phyloP scores from a whole-genome alignment of 2,797 vertebrate genomes.

The Synanceia verrucosa region DNA sequence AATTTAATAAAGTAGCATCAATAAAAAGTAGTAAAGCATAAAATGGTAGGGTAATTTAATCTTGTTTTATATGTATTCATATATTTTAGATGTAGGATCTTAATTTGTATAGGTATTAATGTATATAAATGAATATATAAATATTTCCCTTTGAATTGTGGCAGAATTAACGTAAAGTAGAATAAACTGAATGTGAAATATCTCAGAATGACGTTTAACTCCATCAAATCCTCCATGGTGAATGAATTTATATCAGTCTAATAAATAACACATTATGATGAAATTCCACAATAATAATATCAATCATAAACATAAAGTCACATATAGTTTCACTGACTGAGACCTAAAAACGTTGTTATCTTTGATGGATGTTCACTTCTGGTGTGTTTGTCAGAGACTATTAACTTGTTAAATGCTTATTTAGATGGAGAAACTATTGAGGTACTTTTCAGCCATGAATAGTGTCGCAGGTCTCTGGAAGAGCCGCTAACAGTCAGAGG shows the following conservation, averaged over 20 bases:
- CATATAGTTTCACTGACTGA: neutral
- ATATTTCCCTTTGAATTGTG: neutral
- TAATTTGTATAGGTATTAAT: neutral
- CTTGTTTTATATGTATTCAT: neutral
- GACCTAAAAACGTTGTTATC: neutral
- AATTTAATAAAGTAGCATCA: too few relatives aligned
- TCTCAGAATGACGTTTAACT: conserved; percentile 4
- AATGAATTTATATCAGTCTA: neutral
- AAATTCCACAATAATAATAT: neutral
- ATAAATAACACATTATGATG: neutral
- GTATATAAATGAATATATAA: neutral
- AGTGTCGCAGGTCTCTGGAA: neutral
- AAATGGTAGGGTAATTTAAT: too few relatives aligned
- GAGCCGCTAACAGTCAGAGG: neutral
- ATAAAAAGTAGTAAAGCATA: too few relatives aligned
- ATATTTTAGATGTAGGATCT: neutral
- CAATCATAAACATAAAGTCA: neutral
- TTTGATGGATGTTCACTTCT: neutral
- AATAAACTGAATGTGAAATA: neutral
- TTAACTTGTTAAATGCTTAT: neutral
- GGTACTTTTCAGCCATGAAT: neutral
- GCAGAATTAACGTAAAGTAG: neutral
- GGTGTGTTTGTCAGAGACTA: neutral
- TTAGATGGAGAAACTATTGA: too few relatives aligned
- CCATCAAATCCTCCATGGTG: too few relatives aligned